These are phyloP conservation scores for Muscidifurax raptorellus DNA, from an alignment of 1,140 invertebrate species.

Conservation along the genomic window DNA sequence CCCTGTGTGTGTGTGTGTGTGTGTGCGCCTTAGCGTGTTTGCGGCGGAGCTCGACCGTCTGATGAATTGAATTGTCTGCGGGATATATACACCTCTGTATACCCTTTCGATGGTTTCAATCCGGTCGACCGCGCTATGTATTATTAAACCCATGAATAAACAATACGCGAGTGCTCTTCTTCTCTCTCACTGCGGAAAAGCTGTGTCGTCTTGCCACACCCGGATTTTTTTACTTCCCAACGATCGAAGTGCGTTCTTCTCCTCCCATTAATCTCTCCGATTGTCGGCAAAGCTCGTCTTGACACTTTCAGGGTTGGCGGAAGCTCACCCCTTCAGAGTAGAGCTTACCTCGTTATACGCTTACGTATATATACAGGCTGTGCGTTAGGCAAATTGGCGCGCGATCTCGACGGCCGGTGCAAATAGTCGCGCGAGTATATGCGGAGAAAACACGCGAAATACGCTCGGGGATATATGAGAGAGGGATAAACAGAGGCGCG, in stretches of 20 bases:
- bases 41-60: not conserved
- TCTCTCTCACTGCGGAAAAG: too few species aligned
- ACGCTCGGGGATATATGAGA: not conserved
- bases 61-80: not conserved
- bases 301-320: not conserved
- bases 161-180: too few species aligned
- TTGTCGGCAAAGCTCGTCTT: not conserved
- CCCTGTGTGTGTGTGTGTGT: not conserved
- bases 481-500: not conserved
- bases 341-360: slow-evolving; percentile 11
- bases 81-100: not conserved
- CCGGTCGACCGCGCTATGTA: not conserved
- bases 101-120: not conserved
- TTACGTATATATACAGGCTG: not conserved
- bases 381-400: slow-evolving; percentile 19
- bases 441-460: not conserved
- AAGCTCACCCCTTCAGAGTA: not conserved
- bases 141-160: not conserved
- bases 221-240: too few species aligned
- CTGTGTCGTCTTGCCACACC: too few species aligned
- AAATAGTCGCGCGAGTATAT: not conserved
- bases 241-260: too few species aligned
- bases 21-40: not conserved
- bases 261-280: not conserved
- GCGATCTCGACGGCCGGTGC: not conserved